phyloP scores from a whole-genome alignment of 2,888 invertebrate genomes.

The Caenorhabditis zanzibari region DNA sequence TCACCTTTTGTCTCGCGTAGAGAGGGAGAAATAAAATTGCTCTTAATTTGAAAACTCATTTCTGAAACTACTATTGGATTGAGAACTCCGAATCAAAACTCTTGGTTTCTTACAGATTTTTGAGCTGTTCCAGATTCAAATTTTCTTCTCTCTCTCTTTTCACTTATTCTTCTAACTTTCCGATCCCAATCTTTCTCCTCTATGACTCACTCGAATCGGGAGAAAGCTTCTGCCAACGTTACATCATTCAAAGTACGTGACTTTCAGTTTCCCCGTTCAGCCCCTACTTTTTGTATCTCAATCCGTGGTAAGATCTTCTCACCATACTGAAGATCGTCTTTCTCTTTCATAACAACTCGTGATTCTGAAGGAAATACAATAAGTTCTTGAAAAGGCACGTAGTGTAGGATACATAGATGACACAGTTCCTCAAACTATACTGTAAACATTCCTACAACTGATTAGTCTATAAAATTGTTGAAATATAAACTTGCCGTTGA shows the following conservation, averaged over 20 bases:
- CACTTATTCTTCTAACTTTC: no score
- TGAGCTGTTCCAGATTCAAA: no score
- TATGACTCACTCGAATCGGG: background rate
- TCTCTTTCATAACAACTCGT: constrained; percentile 2
- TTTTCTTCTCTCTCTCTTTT: background rate
- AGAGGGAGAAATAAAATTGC: no score
- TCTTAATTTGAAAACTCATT: no score
- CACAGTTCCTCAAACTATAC: background rate
- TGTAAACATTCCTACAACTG: background rate
- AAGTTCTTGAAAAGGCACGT: background rate
- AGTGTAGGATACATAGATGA: constrained; percentile 1
- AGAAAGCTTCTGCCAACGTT: background rate
- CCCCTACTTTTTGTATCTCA: background rate
- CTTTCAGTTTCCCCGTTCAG: constrained; percentile 15
- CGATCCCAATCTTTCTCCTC: constrained; percentile 1
- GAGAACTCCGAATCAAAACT: no score
- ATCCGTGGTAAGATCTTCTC: constrained; percentile 12
- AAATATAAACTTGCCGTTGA: background rate
- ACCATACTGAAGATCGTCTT: background rate
- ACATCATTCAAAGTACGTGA: background rate
- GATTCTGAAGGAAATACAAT: background rate
- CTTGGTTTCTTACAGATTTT: no score
- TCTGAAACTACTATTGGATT: no score
- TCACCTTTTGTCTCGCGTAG: no score
- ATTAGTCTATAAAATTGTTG: background rate